Evolutionary conservation across 2,113 vertebrate genomes (phyloP), one percentile per base, ranked within the genome.

Genomic region (Origma solitaria): DNA sequence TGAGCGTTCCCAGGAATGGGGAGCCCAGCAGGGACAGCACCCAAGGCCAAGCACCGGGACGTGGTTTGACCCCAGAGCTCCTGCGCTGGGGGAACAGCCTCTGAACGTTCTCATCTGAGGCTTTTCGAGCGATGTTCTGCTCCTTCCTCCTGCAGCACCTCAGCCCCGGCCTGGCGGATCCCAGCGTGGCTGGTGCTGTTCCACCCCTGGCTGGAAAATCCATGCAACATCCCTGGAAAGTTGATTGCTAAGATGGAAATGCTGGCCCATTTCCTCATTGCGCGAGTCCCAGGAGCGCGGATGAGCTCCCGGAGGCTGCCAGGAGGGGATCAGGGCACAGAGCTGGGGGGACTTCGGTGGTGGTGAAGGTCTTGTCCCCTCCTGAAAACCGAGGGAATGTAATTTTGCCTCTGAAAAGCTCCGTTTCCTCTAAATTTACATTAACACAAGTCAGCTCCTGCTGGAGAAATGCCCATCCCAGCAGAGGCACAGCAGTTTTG

Each of bases 181-280:
- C 54, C 16, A 77, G 76, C 35, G 6, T 3, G 30, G 62, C 71
- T 45, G 86, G 7, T 37, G 96, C 83, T 37, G 58, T 73, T 86
- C 83, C 83, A 81, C 68, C 77, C 69, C 65, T 81, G 3, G 50
- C 77, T 93, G 95, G 95, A 94, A 95, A 96, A 96, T 93, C 61
- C 90, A 37, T 82, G 94, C 94, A 91, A 87, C 66, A 87, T 94
- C 94, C 95, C 96, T 93, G 96, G 94, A 90, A 96, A 96, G 90
- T 65, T 64, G 81, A 21, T 87, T 6, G 81, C 64, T 91, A 45
- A 21, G 3, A 25, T 44, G 92, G 95, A 96, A 95, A 71, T 7
- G 30, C 60, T 57, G 90, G 73, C 94, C 94, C 51, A 2, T 56
- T 68, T 93, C 93, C 96, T 90, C 82, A 7, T 40, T 9, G 84